A percentile compares a stretch with the other conserved stretches of the same genome.
These are phyloP conservation scores for Chionis minor DNA, from an alignment of 2,113 vertebrate genomes.

Conservation along the genomic window DNA sequence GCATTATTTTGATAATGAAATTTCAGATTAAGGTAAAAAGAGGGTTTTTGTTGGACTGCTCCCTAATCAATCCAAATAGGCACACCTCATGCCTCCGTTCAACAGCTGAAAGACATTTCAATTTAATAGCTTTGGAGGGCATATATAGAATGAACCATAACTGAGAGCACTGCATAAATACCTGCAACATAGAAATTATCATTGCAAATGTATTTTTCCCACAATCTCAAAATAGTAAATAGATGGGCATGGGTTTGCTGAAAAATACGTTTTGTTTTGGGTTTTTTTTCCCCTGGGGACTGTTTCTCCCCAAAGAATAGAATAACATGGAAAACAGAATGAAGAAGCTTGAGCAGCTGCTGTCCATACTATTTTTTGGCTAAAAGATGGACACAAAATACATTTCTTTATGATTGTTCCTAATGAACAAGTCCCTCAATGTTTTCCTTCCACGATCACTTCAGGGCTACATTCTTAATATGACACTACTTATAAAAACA, in stretches of 20 bases:
- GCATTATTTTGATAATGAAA: background rate
- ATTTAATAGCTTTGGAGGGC: background rate
- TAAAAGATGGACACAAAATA: background rate
- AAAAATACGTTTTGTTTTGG: background rate
- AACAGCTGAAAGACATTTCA: background rate
- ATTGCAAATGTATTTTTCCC: background rate
- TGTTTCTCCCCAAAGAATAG: background rate
- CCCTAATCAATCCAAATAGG: background rate
- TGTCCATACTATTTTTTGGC: background rate
- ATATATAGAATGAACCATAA: background rate
- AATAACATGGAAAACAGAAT: background rate
- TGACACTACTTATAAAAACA: background rate
- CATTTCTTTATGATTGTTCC: background rate
- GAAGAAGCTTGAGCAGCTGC: background rate
- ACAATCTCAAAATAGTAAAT: background rate
- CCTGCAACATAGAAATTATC: background rate
- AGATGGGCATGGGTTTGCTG: background rate
- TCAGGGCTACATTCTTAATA: background rate
- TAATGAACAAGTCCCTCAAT: background rate
- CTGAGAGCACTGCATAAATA: background rate
- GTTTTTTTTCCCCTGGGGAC: background rate
- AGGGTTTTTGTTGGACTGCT: fast-evolving
- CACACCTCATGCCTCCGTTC: background rate
- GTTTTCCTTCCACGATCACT: background rate
- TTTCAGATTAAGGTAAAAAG: background rate